Evolutionary conservation across 2,113 vertebrate species (phyloP).

Genomic region (Xyliphius kryptos): DNA sequence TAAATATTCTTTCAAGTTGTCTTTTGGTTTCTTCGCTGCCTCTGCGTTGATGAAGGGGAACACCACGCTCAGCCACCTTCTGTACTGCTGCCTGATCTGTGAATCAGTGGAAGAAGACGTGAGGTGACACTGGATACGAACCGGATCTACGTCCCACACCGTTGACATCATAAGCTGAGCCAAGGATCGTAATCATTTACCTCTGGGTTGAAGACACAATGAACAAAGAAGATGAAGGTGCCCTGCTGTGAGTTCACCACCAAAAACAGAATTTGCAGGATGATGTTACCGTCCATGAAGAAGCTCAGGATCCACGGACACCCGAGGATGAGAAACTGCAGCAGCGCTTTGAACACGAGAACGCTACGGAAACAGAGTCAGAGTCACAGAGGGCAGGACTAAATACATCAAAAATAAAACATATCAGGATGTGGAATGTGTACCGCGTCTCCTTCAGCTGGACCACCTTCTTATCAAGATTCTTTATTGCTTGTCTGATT

Average conservation of each 20-base stretch:
- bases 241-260: conserved; percentile 4
- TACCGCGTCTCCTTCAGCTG: conserved; percentile 1
- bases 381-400: not conserved
- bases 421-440: not conserved
- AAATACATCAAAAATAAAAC: not conserved
- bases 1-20: too few relatives aligned
- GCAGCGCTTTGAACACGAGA: conserved; percentile 15
- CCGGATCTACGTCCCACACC: too few relatives aligned
- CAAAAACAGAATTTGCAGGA: not conserved
- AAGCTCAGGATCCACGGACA: conserved; percentile 27
- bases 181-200: not conserved
- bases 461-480: not conserved
- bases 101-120: too few relatives aligned
- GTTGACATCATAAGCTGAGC: too few relatives aligned
- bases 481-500: not conserved
- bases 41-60: too few relatives aligned
- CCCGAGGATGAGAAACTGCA: conserved; percentile 30
- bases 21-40: too few relatives aligned
- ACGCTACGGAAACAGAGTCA: conserved; percentile 3
- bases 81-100: conserved; percentile 15
- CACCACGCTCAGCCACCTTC: not conserved
- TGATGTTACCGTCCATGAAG: accelerated
- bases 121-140: too few relatives aligned
- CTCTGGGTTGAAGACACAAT: conserved; percentile 11
- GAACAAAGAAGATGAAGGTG: conserved; percentile 3